Conservation (phyloP, 1,140 invertebrate species). For the Laupala kohalensis region DNA sequence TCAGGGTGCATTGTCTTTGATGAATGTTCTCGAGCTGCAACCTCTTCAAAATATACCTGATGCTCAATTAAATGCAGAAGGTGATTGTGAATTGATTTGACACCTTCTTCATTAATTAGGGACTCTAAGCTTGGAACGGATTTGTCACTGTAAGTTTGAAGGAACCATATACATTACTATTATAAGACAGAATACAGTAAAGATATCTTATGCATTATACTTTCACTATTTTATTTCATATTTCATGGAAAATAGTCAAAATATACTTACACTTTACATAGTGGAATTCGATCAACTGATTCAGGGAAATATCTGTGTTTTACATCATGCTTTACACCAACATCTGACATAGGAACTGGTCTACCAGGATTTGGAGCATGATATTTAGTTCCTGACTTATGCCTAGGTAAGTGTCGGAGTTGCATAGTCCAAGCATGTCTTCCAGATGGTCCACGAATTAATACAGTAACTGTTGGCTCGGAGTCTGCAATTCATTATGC, state of each 20-base stretch:
- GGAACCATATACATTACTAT: slow-evolving; percentile 9
- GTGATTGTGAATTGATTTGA: slow-evolving; percentile 34
- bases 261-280: slow-evolving; percentile 63
- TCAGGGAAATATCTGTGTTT: slow-evolving; percentile 72
- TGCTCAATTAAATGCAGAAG: slow-evolving; percentile 41
- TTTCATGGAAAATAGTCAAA: too few relatives aligned
- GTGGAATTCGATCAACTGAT: slow-evolving; percentile 60
- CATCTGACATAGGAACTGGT: slow-evolving; percentile 61
- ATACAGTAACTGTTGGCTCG: slow-evolving; percentile 49
- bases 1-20: slow-evolving; percentile 30
- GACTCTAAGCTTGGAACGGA: slow-evolving; percentile 67
- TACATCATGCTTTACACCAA: slow-evolving; percentile 35
- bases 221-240: too few relatives aligned
- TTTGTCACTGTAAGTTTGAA: slow-evolving; percentile 45
- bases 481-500: slow-evolving; percentile 26
- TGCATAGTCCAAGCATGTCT: slow-evolving; percentile 90
- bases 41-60: slow-evolving; percentile 35
- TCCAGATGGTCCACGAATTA: slow-evolving; percentile 83
- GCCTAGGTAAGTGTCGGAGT: slow-evolving; percentile 63
- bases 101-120: slow-evolving; percentile 43
- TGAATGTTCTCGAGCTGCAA: slow-evolving; percentile 30
- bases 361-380: slow-evolving; percentile 58
- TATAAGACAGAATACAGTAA: too few relatives aligned
- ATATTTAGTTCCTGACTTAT: slow-evolving; percentile 57
- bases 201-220: too few relatives aligned